Evolutionary conservation across 2,113 vertebrate species (phyloP).

Genomic region (Mesoclemmys tuberculata): DNA sequence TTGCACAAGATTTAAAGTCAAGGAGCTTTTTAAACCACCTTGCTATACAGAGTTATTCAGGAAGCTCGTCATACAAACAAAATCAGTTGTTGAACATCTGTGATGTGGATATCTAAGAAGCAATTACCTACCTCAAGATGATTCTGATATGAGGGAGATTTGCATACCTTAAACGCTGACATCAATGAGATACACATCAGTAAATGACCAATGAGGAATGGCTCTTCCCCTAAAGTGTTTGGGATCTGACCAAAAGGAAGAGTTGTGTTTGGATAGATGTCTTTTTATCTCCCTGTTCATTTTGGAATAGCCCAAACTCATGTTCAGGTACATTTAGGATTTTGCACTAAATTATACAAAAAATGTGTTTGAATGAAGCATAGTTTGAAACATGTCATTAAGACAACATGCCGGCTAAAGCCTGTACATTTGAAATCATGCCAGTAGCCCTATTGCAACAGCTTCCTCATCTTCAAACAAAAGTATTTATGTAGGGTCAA

Average conservation of each 20-base stretch:
- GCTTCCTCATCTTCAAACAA: background rate
- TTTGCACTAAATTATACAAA: background rate
- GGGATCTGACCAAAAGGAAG: background rate
- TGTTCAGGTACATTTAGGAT: background rate
- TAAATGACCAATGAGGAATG: background rate
- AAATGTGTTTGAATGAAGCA: background rate
- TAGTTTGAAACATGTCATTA: background rate
- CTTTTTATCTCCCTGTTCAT: background rate
- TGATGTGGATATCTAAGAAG: background rate
- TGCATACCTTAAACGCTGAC: background rate
- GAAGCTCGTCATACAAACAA: background rate
- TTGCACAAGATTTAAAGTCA: background rate
- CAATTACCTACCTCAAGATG: background rate
- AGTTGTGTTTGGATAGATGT: background rate
- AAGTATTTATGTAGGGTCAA: background rate
- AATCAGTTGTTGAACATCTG: background rate
- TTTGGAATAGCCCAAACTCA: background rate
- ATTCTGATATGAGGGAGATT: background rate
- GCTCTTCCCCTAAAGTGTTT: background rate
- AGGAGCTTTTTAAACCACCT: background rate
- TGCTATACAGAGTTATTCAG: background rate
- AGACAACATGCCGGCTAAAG: background rate
- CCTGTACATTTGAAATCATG: background rate
- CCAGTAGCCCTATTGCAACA: background rate
- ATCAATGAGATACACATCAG: background rate